Conservation (phyloP, 2,888 invertebrate genomes). For the Melinaea marsaeus region DNA sequence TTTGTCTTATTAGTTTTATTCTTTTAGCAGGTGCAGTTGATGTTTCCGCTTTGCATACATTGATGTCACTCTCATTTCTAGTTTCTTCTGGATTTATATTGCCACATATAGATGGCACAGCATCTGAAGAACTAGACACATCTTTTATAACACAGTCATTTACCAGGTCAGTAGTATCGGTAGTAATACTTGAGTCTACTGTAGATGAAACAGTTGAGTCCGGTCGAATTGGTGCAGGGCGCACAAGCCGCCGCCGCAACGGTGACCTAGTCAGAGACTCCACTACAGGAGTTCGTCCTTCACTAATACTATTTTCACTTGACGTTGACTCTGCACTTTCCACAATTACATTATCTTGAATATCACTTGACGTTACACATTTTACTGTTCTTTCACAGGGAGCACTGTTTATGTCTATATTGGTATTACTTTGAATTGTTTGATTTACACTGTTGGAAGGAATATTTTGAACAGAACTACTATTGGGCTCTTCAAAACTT, state of each 20-base stretch:
- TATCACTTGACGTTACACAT: conserved; percentile 69
- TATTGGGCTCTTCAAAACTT: conserved; percentile 30
- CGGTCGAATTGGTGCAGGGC: conserved; percentile 62
- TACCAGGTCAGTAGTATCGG: conserved; percentile 45
- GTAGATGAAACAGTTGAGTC: conserved; percentile 73
- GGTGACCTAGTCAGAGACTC: conserved; percentile 58
- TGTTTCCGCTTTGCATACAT: conserved; percentile 74
- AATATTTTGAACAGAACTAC: conserved; percentile 37
- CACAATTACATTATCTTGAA: conserved; percentile 63
- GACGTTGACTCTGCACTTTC: conserved; percentile 73
- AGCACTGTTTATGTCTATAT: conserved; percentile 52
- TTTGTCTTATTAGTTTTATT: conserved; percentile 72
- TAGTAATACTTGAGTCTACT: conserved; percentile 55
- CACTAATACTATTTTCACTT: conserved; percentile 69
- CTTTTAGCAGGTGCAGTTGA: conserved; percentile 66
- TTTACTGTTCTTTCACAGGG: conserved; percentile 63
- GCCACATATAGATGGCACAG: conserved; percentile 58
- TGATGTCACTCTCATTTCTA: conserved; percentile 70
- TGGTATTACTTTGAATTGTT: conserved; percentile 41
- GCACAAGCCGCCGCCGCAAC: conserved; percentile 58
- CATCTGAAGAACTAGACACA: conserved; percentile 73
- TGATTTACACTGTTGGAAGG: conserved; percentile 59
- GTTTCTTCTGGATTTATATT: conserved; percentile 65
- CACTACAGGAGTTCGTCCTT: conserved; percentile 43
- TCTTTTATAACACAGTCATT: conserved; percentile 61